Evolutionary conservation across 2,113 vertebrate genomes (phyloP), one percentile per base, ranked within the genome.

Genomic region (Trinectes maculatus): DNA sequence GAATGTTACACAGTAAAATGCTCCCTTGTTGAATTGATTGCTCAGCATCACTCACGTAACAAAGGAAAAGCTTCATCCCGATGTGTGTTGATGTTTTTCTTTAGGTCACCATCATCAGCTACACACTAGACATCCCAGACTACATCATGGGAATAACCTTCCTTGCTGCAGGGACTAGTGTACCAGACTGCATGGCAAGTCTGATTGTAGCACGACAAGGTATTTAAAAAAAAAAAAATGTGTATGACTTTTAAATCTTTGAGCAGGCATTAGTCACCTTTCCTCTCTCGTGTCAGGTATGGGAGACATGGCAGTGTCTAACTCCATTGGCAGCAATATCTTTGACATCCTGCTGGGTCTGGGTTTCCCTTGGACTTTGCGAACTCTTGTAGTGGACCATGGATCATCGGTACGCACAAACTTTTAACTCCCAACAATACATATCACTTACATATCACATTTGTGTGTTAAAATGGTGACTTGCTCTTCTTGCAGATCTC

Each of bases 91-190:
- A 24, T 49, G 71, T 60, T 22, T 57, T 22, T 4, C 3, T 21
- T 25, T 80, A 94, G 93, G 93, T 94, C 64, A 94, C 92, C 40
- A 92, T 94, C 68, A 92, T 94, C 76, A 93, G 93, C 77, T 85
- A 67, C 80, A 93, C 93, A 4, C 84, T 94, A 15, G 91, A 77
- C 85, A 94, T 94, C 84, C 93, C 93, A 3, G 93, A 94, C 74
- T 93, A 93, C 79, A 93, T 94, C 84, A 94, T 94, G 93, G 93
- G 93, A 29, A 94, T 94, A 46, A 94, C 93, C 11, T 94, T 94
- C 77, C 83, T 94, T 77, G 93, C 93, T 13, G 93, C 93, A 4
- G 93, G 93, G 19, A 94, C 93, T 56, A 94, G 93, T 8, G 93
- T 94, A 13, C 93, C 93, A 0, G 93, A 94, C 87, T 94, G 93